These are phyloP conservation scores for Exocentrus adspersus DNA, from an alignment of 2,888 invertebrate species.

Conservation along the genomic window DNA sequence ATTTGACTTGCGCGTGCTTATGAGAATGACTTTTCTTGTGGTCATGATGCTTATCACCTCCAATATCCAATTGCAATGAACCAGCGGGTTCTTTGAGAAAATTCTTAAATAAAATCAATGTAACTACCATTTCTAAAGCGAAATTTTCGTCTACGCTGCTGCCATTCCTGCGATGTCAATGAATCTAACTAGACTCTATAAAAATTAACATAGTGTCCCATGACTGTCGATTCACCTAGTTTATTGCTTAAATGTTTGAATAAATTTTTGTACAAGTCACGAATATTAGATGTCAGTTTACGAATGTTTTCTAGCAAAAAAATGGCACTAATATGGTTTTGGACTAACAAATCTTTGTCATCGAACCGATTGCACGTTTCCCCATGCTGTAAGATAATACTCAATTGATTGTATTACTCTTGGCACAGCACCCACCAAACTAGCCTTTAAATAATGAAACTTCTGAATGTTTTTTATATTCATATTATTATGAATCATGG, in stretches of 20 bases:
- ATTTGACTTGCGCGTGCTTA: background rate
- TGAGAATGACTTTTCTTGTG: background rate
- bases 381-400: constrained; percentile 30
- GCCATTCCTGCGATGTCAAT: background rate
- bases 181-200: constrained; percentile 22
- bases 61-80: constrained; percentile 24
- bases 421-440: constrained; percentile 22
- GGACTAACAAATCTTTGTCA: constrained; percentile 26
- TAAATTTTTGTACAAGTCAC: constrained; percentile 16
- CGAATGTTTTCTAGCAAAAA: constrained; percentile 3
- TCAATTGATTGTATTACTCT: constrained; percentile 31
- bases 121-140: no score
- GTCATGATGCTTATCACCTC: background rate
- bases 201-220: constrained; percentile 38
- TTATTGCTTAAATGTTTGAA: constrained; percentile 34
- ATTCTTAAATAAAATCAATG: constrained; percentile 25
- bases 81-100: constrained; percentile 33
- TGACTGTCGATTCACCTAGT: constrained; percentile 31
- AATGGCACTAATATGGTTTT: constrained; percentile 35
- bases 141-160: constrained; percentile 4
- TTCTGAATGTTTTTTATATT: constrained; percentile 31
- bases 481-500: constrained; percentile 34
- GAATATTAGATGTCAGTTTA: background rate
- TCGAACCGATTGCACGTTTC: constrained; percentile 31
- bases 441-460: constrained; percentile 30